Conservation (phyloP, 2,797 vertebrate species). For the Myioborus melanocephalus region DNA sequence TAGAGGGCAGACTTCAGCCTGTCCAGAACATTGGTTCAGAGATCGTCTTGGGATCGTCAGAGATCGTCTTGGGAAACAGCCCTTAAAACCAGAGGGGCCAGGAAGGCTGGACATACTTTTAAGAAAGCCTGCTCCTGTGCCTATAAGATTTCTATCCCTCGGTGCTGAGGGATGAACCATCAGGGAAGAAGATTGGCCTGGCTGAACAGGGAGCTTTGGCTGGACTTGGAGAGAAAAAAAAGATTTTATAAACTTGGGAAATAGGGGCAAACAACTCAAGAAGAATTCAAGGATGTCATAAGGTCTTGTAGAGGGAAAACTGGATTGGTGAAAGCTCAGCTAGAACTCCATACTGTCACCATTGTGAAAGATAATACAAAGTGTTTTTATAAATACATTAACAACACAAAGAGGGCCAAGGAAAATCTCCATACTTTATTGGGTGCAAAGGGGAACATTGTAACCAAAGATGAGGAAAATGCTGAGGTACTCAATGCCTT, state of each 20-base stretch:
- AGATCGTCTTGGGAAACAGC: background rate
- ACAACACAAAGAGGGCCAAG: background rate
- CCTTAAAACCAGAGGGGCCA: background rate
- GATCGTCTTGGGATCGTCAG: background rate
- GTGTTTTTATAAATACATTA: background rate
- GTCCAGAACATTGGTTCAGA: background rate
- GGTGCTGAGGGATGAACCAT: background rate
- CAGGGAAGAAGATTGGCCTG: background rate
- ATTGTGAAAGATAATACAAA: background rate
- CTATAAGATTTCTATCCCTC: background rate
- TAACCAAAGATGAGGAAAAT: background rate
- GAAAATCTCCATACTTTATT: background rate
- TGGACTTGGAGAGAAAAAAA: background rate
- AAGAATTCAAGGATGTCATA: background rate
- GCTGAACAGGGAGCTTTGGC: background rate
- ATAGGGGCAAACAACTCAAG: background rate
- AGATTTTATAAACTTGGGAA: background rate
- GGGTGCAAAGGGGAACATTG: background rate
- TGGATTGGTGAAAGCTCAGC: no score
- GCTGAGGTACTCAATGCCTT: background rate
- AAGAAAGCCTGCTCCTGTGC: background rate
- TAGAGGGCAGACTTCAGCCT: background rate
- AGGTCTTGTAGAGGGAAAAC: background rate
- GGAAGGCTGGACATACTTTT: background rate
- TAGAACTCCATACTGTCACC: no score